Percentiles rank a stretch among this genome's conserved stretches.
These are phyloP conservation scores for Triplophysa siluroides DNA, from an alignment of 2,113 vertebrate genomes.

Conservation along the genomic window DNA sequence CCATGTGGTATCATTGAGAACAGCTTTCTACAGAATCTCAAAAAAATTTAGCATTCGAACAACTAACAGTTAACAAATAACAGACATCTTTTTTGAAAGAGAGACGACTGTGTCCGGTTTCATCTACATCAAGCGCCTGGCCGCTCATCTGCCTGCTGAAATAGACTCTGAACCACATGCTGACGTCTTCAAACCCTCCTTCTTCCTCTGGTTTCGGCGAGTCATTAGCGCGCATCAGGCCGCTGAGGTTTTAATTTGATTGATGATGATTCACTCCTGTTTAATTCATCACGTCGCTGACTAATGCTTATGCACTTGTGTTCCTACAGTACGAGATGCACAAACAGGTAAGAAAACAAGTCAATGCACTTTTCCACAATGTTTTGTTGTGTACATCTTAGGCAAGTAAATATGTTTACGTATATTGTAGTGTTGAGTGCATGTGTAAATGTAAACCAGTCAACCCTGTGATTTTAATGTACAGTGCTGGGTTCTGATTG, in stretches of 20 bases:
- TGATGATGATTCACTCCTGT: constrained; percentile 45
- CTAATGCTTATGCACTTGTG: constrained; percentile 39
- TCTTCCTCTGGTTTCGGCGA: constrained; percentile 14
- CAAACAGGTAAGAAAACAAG: constrained; percentile 53
- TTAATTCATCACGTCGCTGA: constrained; percentile 36
- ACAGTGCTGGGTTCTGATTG: too few species aligned
- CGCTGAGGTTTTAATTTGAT: constrained; percentile 42
- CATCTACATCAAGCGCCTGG: constrained; percentile 70
- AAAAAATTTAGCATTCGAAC: constrained; percentile 2
- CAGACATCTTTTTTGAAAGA: constrained; percentile 38
- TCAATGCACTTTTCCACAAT: neutral
- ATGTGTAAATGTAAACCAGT: too few species aligned
- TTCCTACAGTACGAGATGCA: constrained; percentile 56
- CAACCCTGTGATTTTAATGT: too few species aligned
- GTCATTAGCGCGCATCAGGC: constrained; percentile 44
- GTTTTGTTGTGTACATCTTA: too few species aligned
- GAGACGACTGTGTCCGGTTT: constrained; percentile 59
- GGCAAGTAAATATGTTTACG: too few species aligned
- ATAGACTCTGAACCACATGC: constrained; percentile 47
- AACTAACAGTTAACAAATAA: neutral
- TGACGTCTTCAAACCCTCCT: constrained; percentile 33
- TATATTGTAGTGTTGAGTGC: too few species aligned
- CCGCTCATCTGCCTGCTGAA: constrained; percentile 67
- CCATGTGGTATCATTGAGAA: constrained; percentile 39
- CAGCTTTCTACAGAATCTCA: neutral